A percentile compares a stretch with the other conserved stretches of the same genome.
Evolutionary conservation across 2,888 invertebrate species (phyloP).

Genomic region (Rhyacophila evoluta): DNA sequence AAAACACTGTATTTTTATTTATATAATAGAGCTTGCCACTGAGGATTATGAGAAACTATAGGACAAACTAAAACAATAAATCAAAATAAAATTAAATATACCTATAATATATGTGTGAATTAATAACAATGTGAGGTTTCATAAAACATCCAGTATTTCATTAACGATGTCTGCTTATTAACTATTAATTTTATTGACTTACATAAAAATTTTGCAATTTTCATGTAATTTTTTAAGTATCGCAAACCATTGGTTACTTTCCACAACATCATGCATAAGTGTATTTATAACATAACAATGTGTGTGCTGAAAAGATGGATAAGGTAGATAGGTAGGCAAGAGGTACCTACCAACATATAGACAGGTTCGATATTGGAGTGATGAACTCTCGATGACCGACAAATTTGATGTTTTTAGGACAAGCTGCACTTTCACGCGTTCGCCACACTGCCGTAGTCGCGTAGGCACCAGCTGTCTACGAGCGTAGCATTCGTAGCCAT

Average conservation of each 20-base stretch:
- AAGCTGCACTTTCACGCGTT: neutral
- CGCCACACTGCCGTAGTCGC: neutral
- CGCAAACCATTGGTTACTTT: neutral
- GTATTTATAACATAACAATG: neutral
- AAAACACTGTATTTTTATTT: too few species aligned
- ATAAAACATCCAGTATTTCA: too few species aligned
- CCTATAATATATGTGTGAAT: too few species aligned
- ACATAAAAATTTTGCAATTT: too few species aligned
- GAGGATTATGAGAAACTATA: too few species aligned
- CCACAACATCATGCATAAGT: neutral
- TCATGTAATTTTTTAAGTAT: too few species aligned
- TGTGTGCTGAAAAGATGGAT: neutral
- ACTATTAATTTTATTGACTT: too few species aligned
- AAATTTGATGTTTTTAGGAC: conserved; percentile 18
- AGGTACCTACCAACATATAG: neutral
- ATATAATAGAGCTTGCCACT: too few species aligned
- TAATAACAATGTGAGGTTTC: too few species aligned
- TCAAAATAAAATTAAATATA: too few species aligned
- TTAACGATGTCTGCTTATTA: too few species aligned
- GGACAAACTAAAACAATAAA: too few species aligned
- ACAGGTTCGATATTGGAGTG: conserved; percentile 16
- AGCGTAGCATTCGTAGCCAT: neutral
- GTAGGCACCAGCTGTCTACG: neutral
- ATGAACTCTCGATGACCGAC: conserved; percentile 20
- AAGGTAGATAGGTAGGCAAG: neutral